Percentiles rank a stretch among this genome's conserved stretches.
These are phyloP conservation scores for Pocota personata DNA, from an alignment of 2,888 invertebrate genomes.

Conservation along the genomic window DNA sequence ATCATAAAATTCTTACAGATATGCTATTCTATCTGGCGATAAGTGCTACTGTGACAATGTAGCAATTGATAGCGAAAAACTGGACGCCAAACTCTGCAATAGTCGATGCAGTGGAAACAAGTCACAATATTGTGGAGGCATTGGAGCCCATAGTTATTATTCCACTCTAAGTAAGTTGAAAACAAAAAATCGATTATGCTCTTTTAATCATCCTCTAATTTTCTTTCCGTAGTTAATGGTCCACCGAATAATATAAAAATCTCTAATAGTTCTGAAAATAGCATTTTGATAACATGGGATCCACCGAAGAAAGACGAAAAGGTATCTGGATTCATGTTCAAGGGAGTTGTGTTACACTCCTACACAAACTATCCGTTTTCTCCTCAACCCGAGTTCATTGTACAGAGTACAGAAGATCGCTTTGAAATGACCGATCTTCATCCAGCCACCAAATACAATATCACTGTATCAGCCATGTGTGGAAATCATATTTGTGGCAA, in stretches of 20 bases:
- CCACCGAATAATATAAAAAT: conserved; percentile 87
- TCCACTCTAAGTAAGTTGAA: conserved; percentile 83
- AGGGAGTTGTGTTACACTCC: conserved; percentile 84
- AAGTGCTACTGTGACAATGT: conserved; percentile 80
- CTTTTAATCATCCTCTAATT: neutral
- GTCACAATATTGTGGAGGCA: conserved; percentile 87
- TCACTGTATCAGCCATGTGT: conserved; percentile 88
- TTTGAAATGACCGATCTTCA: conserved; percentile 86
- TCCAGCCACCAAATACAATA: conserved; percentile 90
- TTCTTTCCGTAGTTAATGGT: conserved; percentile 84
- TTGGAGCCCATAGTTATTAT: conserved; percentile 87
- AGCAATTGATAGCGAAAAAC: conserved; percentile 78
- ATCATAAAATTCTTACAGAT: conserved; percentile 76
- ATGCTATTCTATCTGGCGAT: conserved; percentile 79
- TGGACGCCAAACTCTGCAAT: conserved; percentile 84
- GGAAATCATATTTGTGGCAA: conserved; percentile 85
- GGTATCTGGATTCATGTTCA: conserved; percentile 85
- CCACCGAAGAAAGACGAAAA: conserved; percentile 84
- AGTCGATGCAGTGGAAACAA: conserved; percentile 86
- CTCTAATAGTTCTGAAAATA: conserved; percentile 86
- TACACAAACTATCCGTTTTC: conserved; percentile 84
- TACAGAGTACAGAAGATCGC: conserved; percentile 85
- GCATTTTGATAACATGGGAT: conserved; percentile 85
- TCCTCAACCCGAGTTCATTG: conserved; percentile 84
- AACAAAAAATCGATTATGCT: conserved; percentile 26